A percentile compares a stretch with the other conserved stretches of the same genome.
Evolutionary conservation across 2,113 vertebrate genomes (phyloP).

Genomic region (Opisthocomus hoazin): DNA sequence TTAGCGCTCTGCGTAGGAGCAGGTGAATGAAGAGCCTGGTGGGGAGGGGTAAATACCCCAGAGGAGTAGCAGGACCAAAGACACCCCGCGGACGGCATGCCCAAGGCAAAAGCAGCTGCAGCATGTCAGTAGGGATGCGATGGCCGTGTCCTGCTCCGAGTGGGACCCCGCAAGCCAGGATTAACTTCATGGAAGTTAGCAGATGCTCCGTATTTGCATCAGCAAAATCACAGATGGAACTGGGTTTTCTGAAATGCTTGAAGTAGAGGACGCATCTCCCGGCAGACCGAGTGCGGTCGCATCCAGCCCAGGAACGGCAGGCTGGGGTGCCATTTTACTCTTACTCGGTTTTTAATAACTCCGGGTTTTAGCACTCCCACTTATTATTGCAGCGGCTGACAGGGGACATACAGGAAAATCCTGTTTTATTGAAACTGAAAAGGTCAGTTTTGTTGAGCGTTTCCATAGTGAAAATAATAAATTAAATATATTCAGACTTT

Average conservation of each 20-base stretch:
- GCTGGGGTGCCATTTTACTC: not conserved
- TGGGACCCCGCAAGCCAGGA: not conserved
- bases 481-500: conserved; percentile 61
- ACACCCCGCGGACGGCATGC: not conserved
- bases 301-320: not conserved
- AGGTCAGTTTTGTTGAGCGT: conserved; percentile 76
- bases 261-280: not conserved
- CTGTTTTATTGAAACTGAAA: conserved; percentile 77
- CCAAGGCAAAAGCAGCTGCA: not conserved
- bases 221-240: not conserved
- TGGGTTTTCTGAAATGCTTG: not conserved
- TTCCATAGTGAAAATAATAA: conserved; percentile 76
- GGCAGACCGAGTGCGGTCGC: not conserved
- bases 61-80: not conserved
- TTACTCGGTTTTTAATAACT: conserved; percentile 49
- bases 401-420: conserved; percentile 68
- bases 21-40: not conserved
- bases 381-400: conserved; percentile 60
- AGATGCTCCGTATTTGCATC: not conserved
- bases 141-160: not conserved
- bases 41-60: not conserved
- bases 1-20: not conserved
- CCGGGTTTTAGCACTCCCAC: conserved; percentile 1
- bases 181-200: not conserved
- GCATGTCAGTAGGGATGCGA: not conserved